phyloP scores from a whole-genome alignment of 2,888 invertebrate species.

The Pedicia rivosa region DNA sequence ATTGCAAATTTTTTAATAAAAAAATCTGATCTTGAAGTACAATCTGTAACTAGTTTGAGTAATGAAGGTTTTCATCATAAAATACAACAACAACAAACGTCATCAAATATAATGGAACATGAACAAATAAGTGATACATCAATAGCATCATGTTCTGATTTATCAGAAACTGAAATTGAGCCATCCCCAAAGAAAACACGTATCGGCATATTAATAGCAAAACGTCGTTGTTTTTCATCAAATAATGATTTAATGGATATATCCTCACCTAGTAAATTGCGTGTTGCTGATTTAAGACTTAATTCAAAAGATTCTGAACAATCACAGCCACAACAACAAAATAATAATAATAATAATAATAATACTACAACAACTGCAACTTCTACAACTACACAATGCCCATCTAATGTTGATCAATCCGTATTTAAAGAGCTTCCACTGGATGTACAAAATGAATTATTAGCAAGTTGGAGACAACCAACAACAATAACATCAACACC shows the following conservation, averaged over 20 bases:
- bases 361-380: too few relatives aligned
- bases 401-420: conserved; percentile 47
- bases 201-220: conserved; percentile 33
- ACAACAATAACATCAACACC: conserved; percentile 11
- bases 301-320: conserved; percentile 40
- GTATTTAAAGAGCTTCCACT: conserved; percentile 55
- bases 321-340: conserved; percentile 7
- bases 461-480: conserved; percentile 41
- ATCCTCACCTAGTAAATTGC: conserved; percentile 51
- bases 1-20: conserved; percentile 61
- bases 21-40: conserved; percentile 51
- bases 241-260: conserved; percentile 30
- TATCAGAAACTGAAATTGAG: conserved; percentile 51
- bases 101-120: conserved; percentile 21
- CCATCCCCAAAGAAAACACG: conserved; percentile 58
- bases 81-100: conserved; percentile 16
- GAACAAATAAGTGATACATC: conserved; percentile 16
- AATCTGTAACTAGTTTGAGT: conserved; percentile 52
- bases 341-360: conserved; percentile 19
- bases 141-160: conserved; percentile 34
- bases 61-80: conserved; percentile 40
- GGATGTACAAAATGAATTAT: conserved; percentile 56
- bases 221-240: conserved; percentile 27
- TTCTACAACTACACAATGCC: too few relatives aligned
- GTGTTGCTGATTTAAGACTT: conserved; percentile 47